phyloP scores from a whole-genome alignment of 1,140 invertebrate genomes.

The Drusus annulatus region DNA sequence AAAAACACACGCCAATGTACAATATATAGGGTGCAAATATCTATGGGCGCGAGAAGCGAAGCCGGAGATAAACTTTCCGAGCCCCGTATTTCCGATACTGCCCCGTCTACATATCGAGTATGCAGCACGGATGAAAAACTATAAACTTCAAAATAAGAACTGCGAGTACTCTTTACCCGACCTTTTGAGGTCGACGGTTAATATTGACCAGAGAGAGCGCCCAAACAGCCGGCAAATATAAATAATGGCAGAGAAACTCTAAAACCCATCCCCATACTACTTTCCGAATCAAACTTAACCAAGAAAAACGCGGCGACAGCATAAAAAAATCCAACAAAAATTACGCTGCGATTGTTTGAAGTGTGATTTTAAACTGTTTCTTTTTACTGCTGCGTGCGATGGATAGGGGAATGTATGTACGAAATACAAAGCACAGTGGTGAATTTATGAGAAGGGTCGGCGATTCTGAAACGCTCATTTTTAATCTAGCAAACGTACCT shows the following conservation, averaged over 20 bases:
- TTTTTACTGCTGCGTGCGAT: background rate
- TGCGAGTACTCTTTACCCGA: slow-evolving; percentile 30
- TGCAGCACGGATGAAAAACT: background rate
- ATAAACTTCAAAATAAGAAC: slow-evolving; percentile 11
- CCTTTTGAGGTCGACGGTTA: slow-evolving; percentile 38
- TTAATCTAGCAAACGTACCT: slow-evolving; percentile 54
- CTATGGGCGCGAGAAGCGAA: too few species aligned
- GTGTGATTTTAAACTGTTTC: background rate
- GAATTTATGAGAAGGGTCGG: slow-evolving; percentile 57
- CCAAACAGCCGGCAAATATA: slow-evolving; percentile 35
- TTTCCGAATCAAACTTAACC: background rate
- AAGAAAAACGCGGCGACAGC: background rate
- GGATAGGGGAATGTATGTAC: background rate
- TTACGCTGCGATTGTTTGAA: background rate
- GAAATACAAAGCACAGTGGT: slow-evolving; percentile 45
- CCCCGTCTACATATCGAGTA: too few species aligned
- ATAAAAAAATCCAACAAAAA: background rate
- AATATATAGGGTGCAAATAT: too few species aligned
- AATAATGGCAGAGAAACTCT: slow-evolving; percentile 19
- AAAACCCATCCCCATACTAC: background rate
- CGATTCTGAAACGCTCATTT: slow-evolving; percentile 53
- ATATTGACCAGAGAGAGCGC: slow-evolving; percentile 46
- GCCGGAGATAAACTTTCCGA: too few species aligned
- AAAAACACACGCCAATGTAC: too few species aligned
- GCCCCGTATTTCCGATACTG: too few species aligned